Evolutionary conservation across 1,140 invertebrate genomes (phyloP), one percentile per base, ranked within the genome.

Genomic region (Saxidomus purpurata): DNA sequence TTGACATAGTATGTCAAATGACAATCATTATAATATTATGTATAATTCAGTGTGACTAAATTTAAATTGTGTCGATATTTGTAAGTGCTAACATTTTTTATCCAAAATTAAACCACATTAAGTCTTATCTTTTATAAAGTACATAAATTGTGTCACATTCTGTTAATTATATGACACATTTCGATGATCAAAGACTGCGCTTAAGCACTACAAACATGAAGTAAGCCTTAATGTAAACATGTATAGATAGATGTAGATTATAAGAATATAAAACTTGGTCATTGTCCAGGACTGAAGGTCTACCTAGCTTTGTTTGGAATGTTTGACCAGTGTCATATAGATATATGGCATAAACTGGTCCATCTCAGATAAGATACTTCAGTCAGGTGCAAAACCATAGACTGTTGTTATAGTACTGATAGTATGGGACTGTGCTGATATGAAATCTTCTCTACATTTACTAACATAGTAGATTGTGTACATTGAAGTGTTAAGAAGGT

Each of bases 261-360:
- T 36, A 40, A 67, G 61, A 38, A 71, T 28, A 19, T 71, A 38
- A 63, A 71, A 38, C 11, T 71, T 71, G 67, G 36, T 71, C 67
- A 38, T n/a, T 38, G 67, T 71, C 67, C 67, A 71, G 67, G 67
- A 71, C 9, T 38, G 34, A 13, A 22, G 3, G 25, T 38, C 67
- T 38, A 71, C 34, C 34, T 71, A 11, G 34, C 34, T 71, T 36
- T 19, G 25, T 71, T 36, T 71, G 67, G 67, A 38, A 71, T 71
- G 36, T 71, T 71, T 71, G 67, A 71, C 67, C 67, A 71, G 67
- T 71, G 67, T 71, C 67, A 71, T 71, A 71, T n/a, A 71, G 67
- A 71, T 71, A 40, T 71, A 38, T 71, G 67, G 67, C 22, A 71
- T 4, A 71, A 71, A 71, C 31, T 71, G 15, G 67, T 25, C 36